Conservation (phyloP, 2,888 invertebrate species). For the Tinea semifulvella region DNA sequence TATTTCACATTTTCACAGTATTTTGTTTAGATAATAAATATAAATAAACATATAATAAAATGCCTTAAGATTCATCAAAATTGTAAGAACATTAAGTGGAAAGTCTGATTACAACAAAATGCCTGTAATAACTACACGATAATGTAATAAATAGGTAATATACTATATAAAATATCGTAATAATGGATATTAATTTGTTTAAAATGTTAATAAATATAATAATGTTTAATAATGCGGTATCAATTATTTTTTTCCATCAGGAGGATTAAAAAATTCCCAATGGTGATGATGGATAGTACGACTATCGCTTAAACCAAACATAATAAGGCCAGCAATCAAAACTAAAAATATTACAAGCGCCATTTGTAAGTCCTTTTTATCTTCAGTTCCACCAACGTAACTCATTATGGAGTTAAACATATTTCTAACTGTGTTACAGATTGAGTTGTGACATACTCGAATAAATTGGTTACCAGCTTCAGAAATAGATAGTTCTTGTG, state of each 20-base stretch:
- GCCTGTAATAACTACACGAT: slow-evolving; percentile 16
- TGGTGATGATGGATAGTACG: slow-evolving; percentile 82
- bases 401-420: slow-evolving; percentile 72
- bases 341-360: slow-evolving; percentile 82
- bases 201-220: not conserved
- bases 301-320: slow-evolving; percentile 77
- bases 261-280: slow-evolving; percentile 90
- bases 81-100: slow-evolving; percentile 25
- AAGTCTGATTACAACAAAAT: slow-evolving; percentile 37
- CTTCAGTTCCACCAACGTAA: slow-evolving; percentile 70
- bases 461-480: slow-evolving; percentile 77
- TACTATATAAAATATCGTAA: no score
- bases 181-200: no score
- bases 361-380: slow-evolving; percentile 78
- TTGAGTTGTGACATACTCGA: slow-evolving; percentile 72
- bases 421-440: slow-evolving; percentile 72
- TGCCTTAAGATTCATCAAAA: slow-evolving; percentile 1
- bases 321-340: slow-evolving; percentile 78
- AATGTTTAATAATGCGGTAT: slow-evolving; percentile 20
- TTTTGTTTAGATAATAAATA: slow-evolving; percentile 3
- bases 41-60: slow-evolving; percentile 3
- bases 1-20: not conserved
- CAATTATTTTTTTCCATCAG: slow-evolving; percentile 63
- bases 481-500: slow-evolving; percentile 69
- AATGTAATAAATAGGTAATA: not conserved